Percentiles rank a stretch among this genome's conserved stretches.
Evolutionary conservation across 2,113 vertebrate genomes (phyloP).

Genomic region (Clupea harengus): DNA sequence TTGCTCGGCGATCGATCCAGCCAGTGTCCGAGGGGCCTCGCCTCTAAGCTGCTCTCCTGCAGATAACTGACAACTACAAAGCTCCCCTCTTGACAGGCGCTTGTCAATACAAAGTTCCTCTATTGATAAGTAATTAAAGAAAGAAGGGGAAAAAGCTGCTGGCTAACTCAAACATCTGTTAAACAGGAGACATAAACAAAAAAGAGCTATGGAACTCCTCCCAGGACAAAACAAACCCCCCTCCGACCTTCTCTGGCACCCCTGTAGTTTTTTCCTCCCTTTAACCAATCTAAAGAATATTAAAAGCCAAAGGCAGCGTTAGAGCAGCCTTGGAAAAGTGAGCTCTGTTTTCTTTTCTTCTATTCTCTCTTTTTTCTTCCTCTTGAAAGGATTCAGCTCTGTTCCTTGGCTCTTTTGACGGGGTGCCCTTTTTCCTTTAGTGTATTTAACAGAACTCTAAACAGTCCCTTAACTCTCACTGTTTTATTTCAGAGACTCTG

Average conservation of each 20-base stretch:
- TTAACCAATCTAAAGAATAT: constrained; percentile 38
- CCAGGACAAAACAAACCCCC: constrained; percentile 41
- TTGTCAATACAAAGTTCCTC: constrained; percentile 79
- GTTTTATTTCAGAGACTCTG: not conserved
- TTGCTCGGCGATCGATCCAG: constrained; percentile 66
- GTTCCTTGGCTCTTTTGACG: not conserved
- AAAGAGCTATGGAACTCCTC: constrained; percentile 39
- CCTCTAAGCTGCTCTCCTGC: constrained; percentile 54
- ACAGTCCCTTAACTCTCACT: not conserved
- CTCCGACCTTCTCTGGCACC: constrained; percentile 31
- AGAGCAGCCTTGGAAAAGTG: constrained; percentile 26
- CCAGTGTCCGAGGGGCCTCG: constrained; percentile 58
- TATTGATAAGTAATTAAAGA: constrained; percentile 80
- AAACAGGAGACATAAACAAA: constrained; percentile 69
- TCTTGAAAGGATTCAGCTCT: not conserved
- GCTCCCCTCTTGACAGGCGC: constrained; percentile 68
- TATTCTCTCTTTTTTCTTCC: not conserved
- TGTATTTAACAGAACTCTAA: not conserved
- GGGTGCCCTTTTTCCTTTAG: not conserved
- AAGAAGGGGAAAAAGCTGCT: constrained; percentile 51
- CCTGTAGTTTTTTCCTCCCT: constrained; percentile 28
- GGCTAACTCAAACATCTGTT: constrained; percentile 71
- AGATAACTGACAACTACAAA: constrained; percentile 80
- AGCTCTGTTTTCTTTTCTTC: not conserved
- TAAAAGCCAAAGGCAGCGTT: constrained; percentile 33